Base-by-base conservation (phyloP, 2,888 invertebrate species). In the Sthenelais limicola region DNA sequence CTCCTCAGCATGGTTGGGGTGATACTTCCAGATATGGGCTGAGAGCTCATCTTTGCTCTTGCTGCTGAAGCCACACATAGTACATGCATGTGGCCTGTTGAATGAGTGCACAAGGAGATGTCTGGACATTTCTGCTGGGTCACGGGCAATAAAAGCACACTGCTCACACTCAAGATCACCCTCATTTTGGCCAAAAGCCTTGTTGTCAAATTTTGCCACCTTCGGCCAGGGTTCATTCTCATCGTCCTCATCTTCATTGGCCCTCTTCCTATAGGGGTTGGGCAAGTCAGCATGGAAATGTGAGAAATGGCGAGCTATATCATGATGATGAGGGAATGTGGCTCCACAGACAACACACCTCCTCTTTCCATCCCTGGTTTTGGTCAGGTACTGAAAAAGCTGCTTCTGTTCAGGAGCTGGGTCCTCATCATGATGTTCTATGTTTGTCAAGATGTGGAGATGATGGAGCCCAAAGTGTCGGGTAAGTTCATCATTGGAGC, bases 261-360 rank as follows among this genome's bases (percentile, higher is more conserved):
- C 48, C 0, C 33, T 33, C 26, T 71, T 51, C 62, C 71, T 33
- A 78, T 87, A 86, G 3, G 87, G 88, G 77, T 87, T 87, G 3
- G 85, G 83, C 18, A 78, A 56, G 33, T 73, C 80, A 49, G 78
- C 79, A 71, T 87, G 88, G 68, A 83, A 82, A 73, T 86, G 85
- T 68, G 86, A 85, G 78, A 87, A 87, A 75, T 88, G 88, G 69
- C 85, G 84, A 21, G 85, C 86, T 51, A 88, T 79, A 76, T 87
- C 86, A 85, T 86, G 86, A 72, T 86, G 84, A 86, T 87, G 86
- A 70, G 87, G 85, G 80, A 86, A 87, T 21, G 85, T 84, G 12
- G 85, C 83, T 0, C 85, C 86, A 77, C 86, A 87, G 3, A 86
- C 84, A 81, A 85, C 83, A 74, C 86, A 87, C 24, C 73, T 73